phyloP scores from a whole-genome alignment of 2,888 invertebrate genomes.

The Drosophila emarginata region DNA sequence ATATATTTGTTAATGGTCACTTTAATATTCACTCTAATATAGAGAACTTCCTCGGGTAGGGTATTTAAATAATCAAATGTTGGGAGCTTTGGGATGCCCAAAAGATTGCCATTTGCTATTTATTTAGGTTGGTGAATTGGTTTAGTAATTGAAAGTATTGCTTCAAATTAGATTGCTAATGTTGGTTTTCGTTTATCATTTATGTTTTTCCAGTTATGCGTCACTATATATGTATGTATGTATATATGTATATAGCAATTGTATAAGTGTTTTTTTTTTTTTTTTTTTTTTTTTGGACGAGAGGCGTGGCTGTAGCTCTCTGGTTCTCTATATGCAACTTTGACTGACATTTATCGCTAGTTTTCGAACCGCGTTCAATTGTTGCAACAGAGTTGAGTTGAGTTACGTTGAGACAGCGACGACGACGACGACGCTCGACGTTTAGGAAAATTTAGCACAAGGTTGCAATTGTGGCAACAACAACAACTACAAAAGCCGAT shows the following conservation, averaged over 20 bases:
- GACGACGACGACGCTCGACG: slow-evolving; percentile 63
- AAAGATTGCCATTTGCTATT: no score
- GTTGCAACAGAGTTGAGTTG: slow-evolving; percentile 45
- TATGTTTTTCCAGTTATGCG: slow-evolving; percentile 38
- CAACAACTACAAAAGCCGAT: slow-evolving; percentile 29
- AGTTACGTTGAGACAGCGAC: slow-evolving; percentile 31
- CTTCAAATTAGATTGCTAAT: slow-evolving; percentile 18
- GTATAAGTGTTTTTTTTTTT: neutral
- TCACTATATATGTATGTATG: no score
- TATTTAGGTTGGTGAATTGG: neutral
- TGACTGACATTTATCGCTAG: slow-evolving; percentile 77
- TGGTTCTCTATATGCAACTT: slow-evolving; percentile 40
- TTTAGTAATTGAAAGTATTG: slow-evolving; percentile 60
- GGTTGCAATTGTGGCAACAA: slow-evolving; percentile 77
- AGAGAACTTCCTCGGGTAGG: no score
- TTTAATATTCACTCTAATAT: no score
- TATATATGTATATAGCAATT: no score
- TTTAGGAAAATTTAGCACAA: slow-evolving; percentile 79
- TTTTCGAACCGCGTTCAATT: slow-evolving; percentile 32
- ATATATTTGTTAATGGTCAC: no score
- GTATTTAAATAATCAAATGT: no score
- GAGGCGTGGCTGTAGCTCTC: slow-evolving; percentile 48
- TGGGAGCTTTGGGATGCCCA: no score
- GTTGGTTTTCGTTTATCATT: slow-evolving; percentile 49
- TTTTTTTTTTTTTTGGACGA: neutral